Conservation (phyloP, 2,113 vertebrate species). For the Nettapus auritus region DNA sequence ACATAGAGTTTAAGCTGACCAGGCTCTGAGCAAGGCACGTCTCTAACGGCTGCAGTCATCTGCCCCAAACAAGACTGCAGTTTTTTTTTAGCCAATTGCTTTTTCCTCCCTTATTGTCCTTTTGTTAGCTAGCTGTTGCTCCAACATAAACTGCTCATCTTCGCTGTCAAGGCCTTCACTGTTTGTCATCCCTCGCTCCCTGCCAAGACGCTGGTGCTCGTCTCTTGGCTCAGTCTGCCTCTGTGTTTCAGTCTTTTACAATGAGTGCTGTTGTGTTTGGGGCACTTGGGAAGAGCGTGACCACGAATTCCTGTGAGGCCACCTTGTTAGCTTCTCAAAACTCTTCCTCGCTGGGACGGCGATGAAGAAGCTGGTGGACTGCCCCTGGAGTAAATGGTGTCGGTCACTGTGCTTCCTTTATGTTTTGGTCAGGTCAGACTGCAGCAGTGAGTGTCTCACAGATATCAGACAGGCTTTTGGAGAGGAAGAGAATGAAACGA, state of each 20-base stretch:
- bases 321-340: slow-evolving; percentile 16
- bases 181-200: background rate
- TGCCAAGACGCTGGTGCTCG: slow-evolving; percentile 59
- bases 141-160: slow-evolving; percentile 45
- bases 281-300: background rate
- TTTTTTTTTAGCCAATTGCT: background rate
- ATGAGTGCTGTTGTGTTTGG: slow-evolving; percentile 12
- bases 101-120: slow-evolving; percentile 39
- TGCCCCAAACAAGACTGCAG: background rate
- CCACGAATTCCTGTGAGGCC: background rate
- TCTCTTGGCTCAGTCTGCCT: slow-evolving; percentile 37
- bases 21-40: background rate
- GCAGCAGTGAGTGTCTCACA: background rate
- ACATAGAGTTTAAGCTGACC: background rate
- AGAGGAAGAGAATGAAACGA: background rate
- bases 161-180: slow-evolving; percentile 48
- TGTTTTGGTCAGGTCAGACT: background rate
- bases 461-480: background rate
- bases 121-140: slow-evolving; percentile 37
- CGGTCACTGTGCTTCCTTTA: background rate
- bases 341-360: background rate
- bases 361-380: background rate
- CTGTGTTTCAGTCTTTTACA: slow-evolving; percentile 1
- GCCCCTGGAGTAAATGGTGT: background rate
- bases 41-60: background rate